Evolutionary conservation across 2,888 invertebrate species (phyloP), one percentile per base, ranked within the genome.

Genomic region (Drosophila limbata): DNA sequence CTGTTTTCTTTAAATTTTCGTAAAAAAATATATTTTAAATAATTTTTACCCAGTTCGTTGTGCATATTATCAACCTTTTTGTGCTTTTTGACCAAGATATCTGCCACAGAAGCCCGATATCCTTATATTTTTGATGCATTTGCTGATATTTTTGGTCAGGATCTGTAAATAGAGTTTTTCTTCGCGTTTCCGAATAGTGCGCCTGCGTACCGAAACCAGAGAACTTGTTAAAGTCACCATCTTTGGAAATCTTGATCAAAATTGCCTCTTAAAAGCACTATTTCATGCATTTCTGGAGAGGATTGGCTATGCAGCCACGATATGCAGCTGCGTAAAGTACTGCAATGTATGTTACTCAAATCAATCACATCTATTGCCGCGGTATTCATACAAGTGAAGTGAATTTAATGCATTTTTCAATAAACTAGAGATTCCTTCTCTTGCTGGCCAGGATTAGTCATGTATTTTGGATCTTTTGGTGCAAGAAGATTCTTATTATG

Each of bases 251-350:
- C 28, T 15, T 3, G 33, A 57, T 9, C 11, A 37, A 40, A 56
- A 56, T 45, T 4, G 10, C 3, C 4, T 9, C 8, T 19, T 45
- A 10, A 31, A 44, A 28, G 5, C 33, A 2, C 10, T 31, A 1
- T 0, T 4, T 33, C 8, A 17, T n/a, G 25, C 9, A 57, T 70
- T 84, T 84, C 88, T 84, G 77, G 83, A 82, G 65, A 82, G 82
- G 88, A 88, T 87, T 73, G 19, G 13, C 10, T 31, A 4, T 56
- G 17, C 21, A 48, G 4, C 40, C 50, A 15, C 47, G 4, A 21
- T 28, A 1, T 57, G 8, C 10, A 67, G 10, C 5, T 19, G 10
- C 9, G 9, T 39, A 15, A 31, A 19, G 28, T n/a, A 11, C 17
- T 35, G 21, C 25, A 28, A 33, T 35, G 11, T 9, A 40, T 17